A percentile compares a stretch with the other conserved stretches of the same genome.
phyloP scores from a whole-genome alignment of 2,888 invertebrate genomes.

The Nycteola revayana region DNA sequence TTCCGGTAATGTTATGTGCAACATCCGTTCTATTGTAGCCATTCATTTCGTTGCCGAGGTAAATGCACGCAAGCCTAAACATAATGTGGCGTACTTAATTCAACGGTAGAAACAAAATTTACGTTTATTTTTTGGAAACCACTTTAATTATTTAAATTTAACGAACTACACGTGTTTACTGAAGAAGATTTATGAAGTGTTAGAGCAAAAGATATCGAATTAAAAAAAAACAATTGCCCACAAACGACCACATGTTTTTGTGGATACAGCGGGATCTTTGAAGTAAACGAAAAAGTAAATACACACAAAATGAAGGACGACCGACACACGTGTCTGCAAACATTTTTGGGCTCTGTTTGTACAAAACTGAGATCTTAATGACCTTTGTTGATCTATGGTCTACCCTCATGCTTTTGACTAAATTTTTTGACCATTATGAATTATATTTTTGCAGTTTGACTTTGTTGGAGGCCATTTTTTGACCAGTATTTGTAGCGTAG shows the following conservation, averaged over 20 bases:
- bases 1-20: constrained; percentile 59
- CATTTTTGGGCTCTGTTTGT: constrained; percentile 63
- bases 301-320: constrained; percentile 60
- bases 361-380: constrained; percentile 55
- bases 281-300: constrained; percentile 59
- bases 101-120: constrained; percentile 5
- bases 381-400: constrained; percentile 39
- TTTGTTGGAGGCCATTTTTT: constrained; percentile 44
- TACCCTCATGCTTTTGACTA: constrained; percentile 27
- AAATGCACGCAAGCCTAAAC: constrained; percentile 24
- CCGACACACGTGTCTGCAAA: constrained; percentile 68
- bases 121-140: too few species aligned
- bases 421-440: constrained; percentile 22
- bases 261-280: constrained; percentile 61
- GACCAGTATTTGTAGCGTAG: constrained; percentile 64
- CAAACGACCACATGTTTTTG: constrained; percentile 45
- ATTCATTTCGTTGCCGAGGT: constrained; percentile 39
- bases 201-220: constrained; percentile 22
- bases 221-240: constrained; percentile 23
- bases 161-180: constrained; percentile 24
- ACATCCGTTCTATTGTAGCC: constrained; percentile 66
- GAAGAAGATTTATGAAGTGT: constrained; percentile 37
- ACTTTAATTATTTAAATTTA: too few species aligned
- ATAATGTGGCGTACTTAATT: constrained; percentile 10
- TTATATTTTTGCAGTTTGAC: constrained; percentile 30